Percentiles rank a stretch among this genome's conserved stretches.
Evolutionary conservation across 2,797 vertebrate species (phyloP).

Genomic region (Crax fasciolata): DNA sequence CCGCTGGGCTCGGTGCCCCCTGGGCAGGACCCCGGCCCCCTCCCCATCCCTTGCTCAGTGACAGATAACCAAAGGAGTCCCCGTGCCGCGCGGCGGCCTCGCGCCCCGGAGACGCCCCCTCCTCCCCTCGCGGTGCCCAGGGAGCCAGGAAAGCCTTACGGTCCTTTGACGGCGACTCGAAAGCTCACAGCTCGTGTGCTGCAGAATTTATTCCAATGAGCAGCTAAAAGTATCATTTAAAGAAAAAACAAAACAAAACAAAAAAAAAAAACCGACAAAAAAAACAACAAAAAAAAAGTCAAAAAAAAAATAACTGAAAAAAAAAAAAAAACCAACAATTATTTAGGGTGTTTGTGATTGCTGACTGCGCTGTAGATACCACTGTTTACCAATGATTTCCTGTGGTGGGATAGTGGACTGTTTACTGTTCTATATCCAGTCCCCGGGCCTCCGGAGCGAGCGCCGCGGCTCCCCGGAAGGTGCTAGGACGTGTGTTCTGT

Average conservation of each 20-base stretch:
- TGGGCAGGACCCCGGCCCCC: conserved; percentile 49
- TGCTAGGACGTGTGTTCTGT: conserved; percentile 94
- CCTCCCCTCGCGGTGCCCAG: conserved; percentile 44
- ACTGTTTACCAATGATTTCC: conserved; percentile 97
- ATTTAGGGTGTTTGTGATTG: conserved; percentile 97
- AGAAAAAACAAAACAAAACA: conserved; percentile 63
- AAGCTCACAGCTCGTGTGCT: conserved; percentile 93
- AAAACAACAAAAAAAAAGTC: conserved; percentile 70
- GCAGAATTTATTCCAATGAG: conserved; percentile 93
- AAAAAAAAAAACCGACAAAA: conserved; percentile 70
- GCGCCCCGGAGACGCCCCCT: conserved; percentile 44
- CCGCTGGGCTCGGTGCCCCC: conserved; percentile 51
- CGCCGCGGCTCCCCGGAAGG: conserved; percentile 88
- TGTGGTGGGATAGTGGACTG: conserved; percentile 97
- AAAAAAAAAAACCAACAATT: conserved; percentile 76
- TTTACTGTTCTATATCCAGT: conserved; percentile 97
- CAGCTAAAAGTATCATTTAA: conserved; percentile 86
- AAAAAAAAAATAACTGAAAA: neutral
- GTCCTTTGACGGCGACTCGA: conserved; percentile 81
- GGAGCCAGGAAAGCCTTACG: conserved; percentile 76
- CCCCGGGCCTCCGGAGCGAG: conserved; percentile 90
- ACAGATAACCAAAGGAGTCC: conserved; percentile 86
- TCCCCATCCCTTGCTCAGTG: conserved; percentile 40
- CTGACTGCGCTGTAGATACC: conserved; percentile 96
- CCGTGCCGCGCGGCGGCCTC: conserved; percentile 55